These are phyloP conservation scores for Nephrotoma guestfalica DNA, from an alignment of 2,888 invertebrate genomes.

Conservation along the genomic window DNA sequence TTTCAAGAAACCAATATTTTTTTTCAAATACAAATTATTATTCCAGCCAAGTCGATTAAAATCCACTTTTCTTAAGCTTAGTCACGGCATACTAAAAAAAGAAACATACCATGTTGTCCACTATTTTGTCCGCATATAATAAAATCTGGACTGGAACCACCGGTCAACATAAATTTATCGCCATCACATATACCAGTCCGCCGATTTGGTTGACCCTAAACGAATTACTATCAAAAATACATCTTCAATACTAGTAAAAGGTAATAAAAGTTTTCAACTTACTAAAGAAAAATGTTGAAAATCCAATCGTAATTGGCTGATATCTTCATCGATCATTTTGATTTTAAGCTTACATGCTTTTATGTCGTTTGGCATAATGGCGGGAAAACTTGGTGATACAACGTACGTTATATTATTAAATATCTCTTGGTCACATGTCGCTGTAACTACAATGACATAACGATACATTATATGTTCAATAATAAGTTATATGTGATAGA, in stretches of 20 bases:
- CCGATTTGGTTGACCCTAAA: conserved; percentile 68
- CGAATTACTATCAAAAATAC: conserved; percentile 12
- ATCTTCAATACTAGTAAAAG: background rate
- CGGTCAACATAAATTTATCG: conserved; percentile 47
- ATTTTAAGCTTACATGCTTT: conserved; percentile 56
- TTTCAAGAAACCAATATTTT: too few species aligned
- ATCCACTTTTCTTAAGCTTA: background rate
- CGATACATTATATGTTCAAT: background rate
- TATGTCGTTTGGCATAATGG: conserved; percentile 47
- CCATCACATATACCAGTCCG: conserved; percentile 64
- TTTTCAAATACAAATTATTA: too few species aligned
- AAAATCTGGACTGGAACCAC: conserved; percentile 41
- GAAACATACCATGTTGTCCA: conserved; percentile 60
- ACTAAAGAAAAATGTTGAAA: conserved; percentile 72
- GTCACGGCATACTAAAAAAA: background rate
- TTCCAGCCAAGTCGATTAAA: background rate
- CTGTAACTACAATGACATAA: conserved; percentile 43
- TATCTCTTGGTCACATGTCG: conserved; percentile 55
- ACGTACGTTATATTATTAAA: conserved; percentile 71
- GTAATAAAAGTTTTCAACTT: conserved; percentile 22
- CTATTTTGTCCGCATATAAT: conserved; percentile 68
- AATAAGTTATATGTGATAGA: background rate
- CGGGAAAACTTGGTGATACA: conserved; percentile 68
- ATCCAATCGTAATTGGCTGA: conserved; percentile 71
- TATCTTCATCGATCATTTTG: conserved; percentile 59